These are phyloP conservation scores for Paralvinella palmiformis DNA, from an alignment of 1,140 invertebrate genomes.

Conservation along the genomic window DNA sequence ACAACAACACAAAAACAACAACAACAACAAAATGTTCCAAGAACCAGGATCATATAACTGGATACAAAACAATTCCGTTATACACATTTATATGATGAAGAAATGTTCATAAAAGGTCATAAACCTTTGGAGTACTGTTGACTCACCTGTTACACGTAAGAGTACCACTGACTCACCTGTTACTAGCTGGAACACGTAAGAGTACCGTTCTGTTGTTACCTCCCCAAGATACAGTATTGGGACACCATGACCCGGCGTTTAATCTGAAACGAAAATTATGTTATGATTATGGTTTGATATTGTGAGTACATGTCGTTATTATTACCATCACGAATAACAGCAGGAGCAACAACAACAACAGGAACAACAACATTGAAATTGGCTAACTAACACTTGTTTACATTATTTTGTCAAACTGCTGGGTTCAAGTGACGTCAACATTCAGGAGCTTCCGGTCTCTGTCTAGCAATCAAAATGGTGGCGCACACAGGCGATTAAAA, in stretches of 20 bases:
- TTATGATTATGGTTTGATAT: too few relatives aligned
- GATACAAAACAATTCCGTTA: not conserved
- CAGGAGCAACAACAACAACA: too few relatives aligned
- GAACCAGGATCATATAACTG: not conserved
- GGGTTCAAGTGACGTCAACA: too few relatives aligned
- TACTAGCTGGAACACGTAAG: conserved; percentile 18
- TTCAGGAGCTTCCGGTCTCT: too few relatives aligned
- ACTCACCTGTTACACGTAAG: not conserved
- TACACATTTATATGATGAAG: not conserved
- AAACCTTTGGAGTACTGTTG: not conserved
- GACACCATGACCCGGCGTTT: conserved; percentile 27
- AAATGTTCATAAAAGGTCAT: not conserved
- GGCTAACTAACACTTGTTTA: too few relatives aligned
- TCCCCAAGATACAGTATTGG: conserved; percentile 34
- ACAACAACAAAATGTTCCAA: not conserved
- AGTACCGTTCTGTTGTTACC: conserved; percentile 20
- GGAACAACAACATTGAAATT: too few relatives aligned
- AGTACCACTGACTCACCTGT: conserved; percentile 14
- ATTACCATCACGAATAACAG: too few relatives aligned
- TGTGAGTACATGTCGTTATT: too few relatives aligned
- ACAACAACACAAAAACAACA: not conserved
- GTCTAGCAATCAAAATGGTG: too few relatives aligned
- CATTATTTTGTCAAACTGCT: too few relatives aligned
- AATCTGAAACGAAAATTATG: conserved; percentile 15
- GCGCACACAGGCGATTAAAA: too few relatives aligned